phyloP scores from a whole-genome alignment of 2,888 invertebrate species.

The Pegoplata infirma region DNA sequence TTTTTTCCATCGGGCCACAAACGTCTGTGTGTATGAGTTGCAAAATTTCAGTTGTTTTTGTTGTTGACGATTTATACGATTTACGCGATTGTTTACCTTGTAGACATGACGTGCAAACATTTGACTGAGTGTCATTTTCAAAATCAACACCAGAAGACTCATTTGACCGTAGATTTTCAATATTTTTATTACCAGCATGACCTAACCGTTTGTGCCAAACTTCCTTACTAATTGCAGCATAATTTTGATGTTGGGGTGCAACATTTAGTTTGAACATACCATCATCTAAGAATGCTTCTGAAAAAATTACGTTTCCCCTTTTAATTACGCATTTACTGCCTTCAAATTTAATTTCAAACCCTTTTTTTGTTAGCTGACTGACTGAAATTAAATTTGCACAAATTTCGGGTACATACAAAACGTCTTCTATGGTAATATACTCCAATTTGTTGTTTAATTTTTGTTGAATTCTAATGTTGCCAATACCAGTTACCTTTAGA shows the following conservation, averaged over 20 bases:
- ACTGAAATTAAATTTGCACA: conserved; percentile 33
- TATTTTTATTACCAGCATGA: not conserved
- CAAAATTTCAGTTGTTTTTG: not conserved
- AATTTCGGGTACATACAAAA: conserved; percentile 28
- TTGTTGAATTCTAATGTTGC: conserved; percentile 1
- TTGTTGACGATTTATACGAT: not conserved
- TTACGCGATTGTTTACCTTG: conserved; percentile 5
- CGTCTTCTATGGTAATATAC: conserved; percentile 3
- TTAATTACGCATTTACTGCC: not conserved
- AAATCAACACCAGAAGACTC: not conserved
- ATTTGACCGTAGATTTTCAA: not conserved
- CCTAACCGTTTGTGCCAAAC: conserved; percentile 3
- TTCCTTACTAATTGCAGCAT: conserved; percentile 3
- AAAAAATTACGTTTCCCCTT: not conserved
- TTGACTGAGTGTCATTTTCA: not conserved
- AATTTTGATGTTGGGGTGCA: not conserved
- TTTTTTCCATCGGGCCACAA: too few relatives aligned
- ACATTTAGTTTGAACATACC: not conserved
- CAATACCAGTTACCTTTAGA: conserved; percentile 5
- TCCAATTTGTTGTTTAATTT: conserved; percentile 14
- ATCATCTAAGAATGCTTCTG: not conserved
- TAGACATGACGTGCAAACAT: conserved; percentile 8
- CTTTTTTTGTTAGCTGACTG: conserved; percentile 21
- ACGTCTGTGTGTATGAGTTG: too few relatives aligned
- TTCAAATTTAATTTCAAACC: not conserved